Evolutionary conservation across 2,888 invertebrate species (phyloP).

Genomic region (Odontocolon sp.): DNA sequence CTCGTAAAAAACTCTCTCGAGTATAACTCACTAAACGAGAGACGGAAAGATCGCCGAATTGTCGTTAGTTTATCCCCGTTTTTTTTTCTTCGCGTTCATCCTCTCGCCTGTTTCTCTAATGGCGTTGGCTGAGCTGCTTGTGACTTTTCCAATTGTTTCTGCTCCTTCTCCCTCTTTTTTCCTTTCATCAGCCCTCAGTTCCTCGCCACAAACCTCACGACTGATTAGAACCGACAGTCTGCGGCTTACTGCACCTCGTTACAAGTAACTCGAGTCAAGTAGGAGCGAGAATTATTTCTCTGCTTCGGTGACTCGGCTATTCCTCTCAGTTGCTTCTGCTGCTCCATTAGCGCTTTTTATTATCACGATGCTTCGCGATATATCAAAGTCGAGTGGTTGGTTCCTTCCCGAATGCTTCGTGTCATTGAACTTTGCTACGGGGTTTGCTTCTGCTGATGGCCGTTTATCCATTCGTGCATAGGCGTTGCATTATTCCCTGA

Average conservation of each 20-base stretch:
- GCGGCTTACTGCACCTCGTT: conserved; percentile 61
- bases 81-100: too few relatives aligned
- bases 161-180: background rate
- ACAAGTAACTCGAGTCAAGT: conserved; percentile 31
- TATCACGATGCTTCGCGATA: background rate
- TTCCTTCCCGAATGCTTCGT: conserved; percentile 23
- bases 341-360: conserved; percentile 46
- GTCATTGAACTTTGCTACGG: conserved; percentile 31
- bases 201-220: background rate
- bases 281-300: conserved; percentile 22
- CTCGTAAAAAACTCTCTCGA: conserved; percentile 59
- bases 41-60: conserved; percentile 16
- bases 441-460: conserved; percentile 7
- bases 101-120: conserved; percentile 2
- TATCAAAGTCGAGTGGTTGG: conserved; percentile 10
- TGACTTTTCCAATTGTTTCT: conserved; percentile 42
- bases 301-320: conserved; percentile 26
- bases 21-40: conserved; percentile 23
- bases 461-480: conserved; percentile 38
- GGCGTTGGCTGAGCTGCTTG: background rate
- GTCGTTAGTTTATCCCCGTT: too few relatives aligned
- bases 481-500: conserved; percentile 42
- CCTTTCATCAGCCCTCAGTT: background rate
- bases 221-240: conserved; percentile 53
- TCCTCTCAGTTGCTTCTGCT: conserved; percentile 11